phyloP scores from a whole-genome alignment of 2,888 invertebrate species.

The Colletes collaris region DNA sequence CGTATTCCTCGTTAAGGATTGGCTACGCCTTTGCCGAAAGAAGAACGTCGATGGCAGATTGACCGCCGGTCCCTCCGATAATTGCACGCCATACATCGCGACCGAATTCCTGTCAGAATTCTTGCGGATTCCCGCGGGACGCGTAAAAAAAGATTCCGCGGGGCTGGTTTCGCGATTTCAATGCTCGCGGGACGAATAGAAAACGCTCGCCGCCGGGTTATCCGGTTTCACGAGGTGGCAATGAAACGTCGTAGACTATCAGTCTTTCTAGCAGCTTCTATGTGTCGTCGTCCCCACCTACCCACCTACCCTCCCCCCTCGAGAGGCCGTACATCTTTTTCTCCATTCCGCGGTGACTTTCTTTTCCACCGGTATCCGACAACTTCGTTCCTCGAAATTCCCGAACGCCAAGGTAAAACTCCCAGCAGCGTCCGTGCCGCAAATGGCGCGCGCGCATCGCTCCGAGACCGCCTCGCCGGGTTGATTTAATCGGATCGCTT shows the following conservation, averaged over 20 bases:
- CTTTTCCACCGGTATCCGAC: slow-evolving; percentile 17
- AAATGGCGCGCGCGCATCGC: slow-evolving; percentile 28
- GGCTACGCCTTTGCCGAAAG: slow-evolving; percentile 30
- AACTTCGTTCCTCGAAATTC: slow-evolving; percentile 52
- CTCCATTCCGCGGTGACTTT: slow-evolving; percentile 8
- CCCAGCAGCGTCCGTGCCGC: slow-evolving; percentile 21
- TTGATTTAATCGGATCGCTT: slow-evolving; percentile 56
- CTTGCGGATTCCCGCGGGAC: background rate
- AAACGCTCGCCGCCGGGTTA: slow-evolving; percentile 1
- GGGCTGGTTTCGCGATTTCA: background rate
- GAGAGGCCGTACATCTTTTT: slow-evolving; percentile 41
- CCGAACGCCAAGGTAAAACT: slow-evolving; percentile 33
- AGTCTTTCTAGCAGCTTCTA: slow-evolving; percentile 55
- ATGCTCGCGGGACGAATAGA: slow-evolving; percentile 3
- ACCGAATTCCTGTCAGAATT: background rate
- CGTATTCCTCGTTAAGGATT: slow-evolving; percentile 54
- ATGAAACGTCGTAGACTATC: slow-evolving; percentile 41
- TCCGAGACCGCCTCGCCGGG: slow-evolving; percentile 17
- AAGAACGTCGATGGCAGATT: slow-evolving; percentile 30
- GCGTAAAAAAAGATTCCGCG: background rate
- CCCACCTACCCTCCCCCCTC: background rate
- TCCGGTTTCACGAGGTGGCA: slow-evolving; percentile 42
- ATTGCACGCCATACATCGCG: slow-evolving; percentile 9
- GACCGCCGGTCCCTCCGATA: slow-evolving; percentile 13
- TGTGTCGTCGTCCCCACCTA: slow-evolving; percentile 9